Percentiles rank a stretch among this genome's conserved stretches.
Conservation (phyloP, 2,888 invertebrate species). For the Augochlorella aurata region DNA sequence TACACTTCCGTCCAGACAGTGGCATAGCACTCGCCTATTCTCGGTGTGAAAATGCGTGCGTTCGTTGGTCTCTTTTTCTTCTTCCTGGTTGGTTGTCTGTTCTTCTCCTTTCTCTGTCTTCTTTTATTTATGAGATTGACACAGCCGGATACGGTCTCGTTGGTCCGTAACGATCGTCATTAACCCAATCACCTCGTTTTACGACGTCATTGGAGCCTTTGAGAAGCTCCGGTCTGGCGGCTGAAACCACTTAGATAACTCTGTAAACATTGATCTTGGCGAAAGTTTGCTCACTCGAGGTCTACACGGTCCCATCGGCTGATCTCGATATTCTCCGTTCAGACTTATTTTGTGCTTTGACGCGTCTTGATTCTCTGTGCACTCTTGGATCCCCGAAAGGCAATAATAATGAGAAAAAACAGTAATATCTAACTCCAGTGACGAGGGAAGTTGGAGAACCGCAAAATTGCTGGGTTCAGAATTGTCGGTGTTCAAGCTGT, state of each 20-base stretch:
- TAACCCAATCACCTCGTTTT: neutral
- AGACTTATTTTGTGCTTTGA: neutral
- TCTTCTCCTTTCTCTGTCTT: neutral
- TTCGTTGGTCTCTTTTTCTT: neutral
- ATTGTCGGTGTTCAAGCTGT: neutral
- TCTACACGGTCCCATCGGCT: neutral
- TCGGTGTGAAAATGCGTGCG: neutral
- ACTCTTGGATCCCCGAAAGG: too few species aligned
- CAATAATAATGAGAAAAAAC: too few species aligned
- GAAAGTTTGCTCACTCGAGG: slow-evolving; percentile 13
- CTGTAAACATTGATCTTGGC: slow-evolving; percentile 29
- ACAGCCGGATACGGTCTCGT: neutral
- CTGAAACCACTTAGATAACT: slow-evolving; percentile 27
- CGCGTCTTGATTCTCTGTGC: neutral
- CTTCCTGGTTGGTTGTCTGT: too few species aligned
- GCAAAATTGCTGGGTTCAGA: neutral
- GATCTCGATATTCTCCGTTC: neutral
- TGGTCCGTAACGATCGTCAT: neutral
- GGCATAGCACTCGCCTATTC: neutral
- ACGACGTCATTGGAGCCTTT: neutral
- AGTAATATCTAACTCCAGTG: neutral
- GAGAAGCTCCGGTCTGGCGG: neutral
- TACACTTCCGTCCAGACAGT: neutral
- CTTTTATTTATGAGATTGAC: neutral
- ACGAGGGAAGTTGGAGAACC: neutral